These are phyloP conservation scores for Schizopygopsis malacanthus DNA, from an alignment of 2,797 vertebrate species.

Conservation along the genomic window DNA sequence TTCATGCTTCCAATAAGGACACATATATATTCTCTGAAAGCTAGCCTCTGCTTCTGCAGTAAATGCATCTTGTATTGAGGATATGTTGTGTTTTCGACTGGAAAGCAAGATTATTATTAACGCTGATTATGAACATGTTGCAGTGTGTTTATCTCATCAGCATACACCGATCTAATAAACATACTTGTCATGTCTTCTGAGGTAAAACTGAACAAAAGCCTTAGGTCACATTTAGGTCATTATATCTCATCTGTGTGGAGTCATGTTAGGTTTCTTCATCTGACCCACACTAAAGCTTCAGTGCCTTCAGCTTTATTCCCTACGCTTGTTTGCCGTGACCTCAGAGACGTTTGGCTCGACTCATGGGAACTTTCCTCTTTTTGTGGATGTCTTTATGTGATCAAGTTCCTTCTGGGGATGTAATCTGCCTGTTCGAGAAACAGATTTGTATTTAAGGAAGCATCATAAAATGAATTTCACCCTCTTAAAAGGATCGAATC, in stretches of 20 bases:
- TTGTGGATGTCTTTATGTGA: background rate
- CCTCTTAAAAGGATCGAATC: background rate
- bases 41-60: background rate
- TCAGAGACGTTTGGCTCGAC: background rate
- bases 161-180: background rate
- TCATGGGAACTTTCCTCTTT: background rate
- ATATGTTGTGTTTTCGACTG: background rate
- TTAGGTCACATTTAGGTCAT: background rate
- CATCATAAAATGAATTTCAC: background rate
- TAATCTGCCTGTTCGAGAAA: background rate
- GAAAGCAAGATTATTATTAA: too few species aligned
- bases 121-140: background rate
- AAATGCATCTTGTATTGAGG: background rate
- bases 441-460: background rate
- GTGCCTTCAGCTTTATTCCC: background rate
- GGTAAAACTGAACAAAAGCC: background rate
- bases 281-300: background rate
- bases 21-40: too few species aligned
- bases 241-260: background rate
- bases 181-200: background rate
- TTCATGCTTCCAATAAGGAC: background rate
- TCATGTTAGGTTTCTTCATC: background rate
- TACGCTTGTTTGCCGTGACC: background rate
- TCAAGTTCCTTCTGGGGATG: background rate
- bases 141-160: background rate